Base-by-base conservation (phyloP, 1,140 invertebrate genomes). In the Cotesia typhae region DNA sequence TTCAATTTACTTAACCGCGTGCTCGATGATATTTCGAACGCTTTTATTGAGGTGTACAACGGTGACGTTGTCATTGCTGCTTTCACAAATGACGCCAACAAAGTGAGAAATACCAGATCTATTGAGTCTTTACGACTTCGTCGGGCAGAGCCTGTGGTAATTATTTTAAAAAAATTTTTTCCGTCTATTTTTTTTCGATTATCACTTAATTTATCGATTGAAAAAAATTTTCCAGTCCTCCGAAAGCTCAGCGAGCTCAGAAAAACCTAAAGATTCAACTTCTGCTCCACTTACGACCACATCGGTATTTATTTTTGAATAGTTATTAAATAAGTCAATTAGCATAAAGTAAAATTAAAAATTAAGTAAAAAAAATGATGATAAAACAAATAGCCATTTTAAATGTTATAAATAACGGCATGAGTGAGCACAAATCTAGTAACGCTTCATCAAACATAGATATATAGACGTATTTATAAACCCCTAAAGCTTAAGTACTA, bases 1-100 rank as follows among this genome's bases (percentile, higher is more conserved):
- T 89, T 91, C 72, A 86, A 89, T 70, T 76, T 94, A 14, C 81
- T 93, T 4, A 89, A 88, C 79, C 85, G 90, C 61, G 89, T 88
- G 4, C 77, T 93, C 10, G 78, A 86, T 57, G 84, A 87, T 4
- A 76, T 93, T 36, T 89, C 85, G 63, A 82, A 89, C 68, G 90
- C 89, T 4, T 92, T 92, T 77, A 84, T 85, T 53, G 89, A 91
- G 72, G 90, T 89, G 3, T 94, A 94, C 77, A 88, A 92, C 77
- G 90, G 89, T 38, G 85, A 91, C 71, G 93, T 93, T 60, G 78
- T 94, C 35, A 88, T 94, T 63, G 88, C 88, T 47, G 87, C 88
- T 17, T 88, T 93, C 52, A 89, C 90, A 6, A 90, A 91, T 77
- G 90, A 94, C 87, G 88, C 89, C 6, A 90, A 89, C 74, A 90